phyloP scores from a whole-genome alignment of 1,140 invertebrate species.

The Orchestia grillus region DNA sequence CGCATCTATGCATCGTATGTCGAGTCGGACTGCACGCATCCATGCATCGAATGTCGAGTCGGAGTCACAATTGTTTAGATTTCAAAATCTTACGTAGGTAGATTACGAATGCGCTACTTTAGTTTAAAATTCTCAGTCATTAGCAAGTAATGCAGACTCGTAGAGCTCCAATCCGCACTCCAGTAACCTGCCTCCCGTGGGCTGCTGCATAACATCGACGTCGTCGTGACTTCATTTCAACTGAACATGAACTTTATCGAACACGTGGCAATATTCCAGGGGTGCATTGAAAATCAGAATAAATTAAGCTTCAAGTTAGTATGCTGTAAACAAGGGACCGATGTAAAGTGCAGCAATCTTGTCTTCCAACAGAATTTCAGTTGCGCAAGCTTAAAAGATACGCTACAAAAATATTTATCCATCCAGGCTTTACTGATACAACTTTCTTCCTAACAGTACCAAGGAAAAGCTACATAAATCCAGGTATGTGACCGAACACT shows the following conservation, averaged over 20 bases:
- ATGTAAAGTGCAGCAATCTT: background rate
- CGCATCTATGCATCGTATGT: too few relatives aligned
- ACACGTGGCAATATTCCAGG: background rate
- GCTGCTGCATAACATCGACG: too few relatives aligned
- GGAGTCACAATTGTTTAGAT: too few relatives aligned
- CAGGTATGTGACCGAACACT: background rate
- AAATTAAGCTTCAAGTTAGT: background rate
- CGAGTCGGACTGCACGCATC: too few relatives aligned
- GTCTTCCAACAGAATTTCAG: background rate
- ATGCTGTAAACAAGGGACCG: background rate
- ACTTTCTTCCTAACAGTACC: background rate
- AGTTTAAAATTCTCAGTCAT: too few relatives aligned
- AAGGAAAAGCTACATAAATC: background rate
- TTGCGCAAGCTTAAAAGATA: background rate
- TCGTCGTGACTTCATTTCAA: background rate
- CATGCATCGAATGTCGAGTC: too few relatives aligned
- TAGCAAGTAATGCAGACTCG: too few relatives aligned
- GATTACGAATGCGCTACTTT: too few relatives aligned
- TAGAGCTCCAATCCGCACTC: too few relatives aligned
- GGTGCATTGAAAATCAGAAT: background rate
- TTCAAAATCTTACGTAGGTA: too few relatives aligned
- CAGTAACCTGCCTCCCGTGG: too few relatives aligned
- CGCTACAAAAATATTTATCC: background rate
- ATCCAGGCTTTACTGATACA: background rate
- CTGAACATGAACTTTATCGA: background rate